Evolutionary conservation across 2,888 invertebrate genomes (phyloP).

Genomic region (Dynastes hyllus): DNA sequence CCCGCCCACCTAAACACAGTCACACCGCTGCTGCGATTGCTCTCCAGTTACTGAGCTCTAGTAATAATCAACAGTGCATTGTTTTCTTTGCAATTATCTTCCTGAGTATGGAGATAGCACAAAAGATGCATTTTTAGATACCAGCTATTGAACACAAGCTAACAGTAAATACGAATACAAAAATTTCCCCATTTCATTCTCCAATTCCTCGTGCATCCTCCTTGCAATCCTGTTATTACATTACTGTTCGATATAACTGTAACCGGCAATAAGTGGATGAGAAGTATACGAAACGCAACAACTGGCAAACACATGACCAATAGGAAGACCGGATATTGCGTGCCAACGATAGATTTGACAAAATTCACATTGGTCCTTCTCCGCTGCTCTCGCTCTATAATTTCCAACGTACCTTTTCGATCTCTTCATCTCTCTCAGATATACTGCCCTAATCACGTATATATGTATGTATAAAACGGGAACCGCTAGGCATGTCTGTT

Average conservation of each 20-base stretch:
- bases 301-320: constrained; percentile 68
- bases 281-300: constrained; percentile 57
- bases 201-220: neutral
- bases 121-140: neutral
- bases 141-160: neutral
- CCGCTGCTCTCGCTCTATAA: neutral
- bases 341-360: constrained; percentile 67
- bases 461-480: neutral
- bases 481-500: constrained; percentile 4
- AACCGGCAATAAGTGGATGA: constrained; percentile 24
- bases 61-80: no score
- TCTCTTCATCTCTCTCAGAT: neutral
- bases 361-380: constrained; percentile 63
- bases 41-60: no score
- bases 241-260: constrained; percentile 30
- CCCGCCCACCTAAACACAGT: no score
- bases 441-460: neutral
- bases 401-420: neutral
- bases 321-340: constrained; percentile 66
- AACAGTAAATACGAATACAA: neutral
- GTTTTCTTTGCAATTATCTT: no score
- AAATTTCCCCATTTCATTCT: neutral
- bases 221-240: constrained; percentile 18
- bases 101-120: no score
- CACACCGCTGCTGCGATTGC: no score